Base-by-base conservation (phyloP, 2,888 invertebrate species). In the Ametastegia equiseti region DNA sequence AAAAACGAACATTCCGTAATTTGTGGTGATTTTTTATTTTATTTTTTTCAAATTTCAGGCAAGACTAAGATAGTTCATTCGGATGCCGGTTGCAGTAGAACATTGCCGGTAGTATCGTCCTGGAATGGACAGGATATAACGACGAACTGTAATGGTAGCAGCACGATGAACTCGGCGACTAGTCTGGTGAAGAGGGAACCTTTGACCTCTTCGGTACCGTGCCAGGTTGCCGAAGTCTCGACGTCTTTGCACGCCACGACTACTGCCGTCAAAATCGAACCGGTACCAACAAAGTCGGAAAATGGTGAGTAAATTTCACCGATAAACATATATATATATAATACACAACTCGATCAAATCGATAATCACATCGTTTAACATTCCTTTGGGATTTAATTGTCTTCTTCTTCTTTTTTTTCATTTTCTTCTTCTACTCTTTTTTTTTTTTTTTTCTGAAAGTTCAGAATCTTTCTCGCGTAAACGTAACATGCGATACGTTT, bases 131-230 rank as follows among this genome's bases (percentile, higher is more conserved):
- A 84, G 79, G 85, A 84, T 77, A 86, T 84, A 84, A 85, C 85
- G 67, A 83, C 85, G 82, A 83, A 83, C 73, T 83, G 82, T 45
- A 83, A 82, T 65, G 84, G 84, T 81, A 83, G 84, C 54, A 85
- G 84, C 42, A 84, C 83, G 67, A 87, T 89, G 30, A 92, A 71
- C 92, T 92, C 88, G 87, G 92, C 93, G 36, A 93, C 92, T 83
- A 93, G 94, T 77, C 93, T 94, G 86, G 94, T 95, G 81, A 96
- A 96, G 89, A 93, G 95, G 82, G 95, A 95, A 89, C 95, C 95
- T 0, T 91, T 92, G 81, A 86, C 93, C 57, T 90, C n/a, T n/a
- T n/a, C 92, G 77, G 92, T 92, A 67, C 93, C 93, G 27, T 94
- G 94, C 92, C 93, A 93, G 93, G 92, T 95, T 90, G 88, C 95